Base-by-base conservation (phyloP, 2,797 vertebrate species). In the Mastacembelus armatus region DNA sequence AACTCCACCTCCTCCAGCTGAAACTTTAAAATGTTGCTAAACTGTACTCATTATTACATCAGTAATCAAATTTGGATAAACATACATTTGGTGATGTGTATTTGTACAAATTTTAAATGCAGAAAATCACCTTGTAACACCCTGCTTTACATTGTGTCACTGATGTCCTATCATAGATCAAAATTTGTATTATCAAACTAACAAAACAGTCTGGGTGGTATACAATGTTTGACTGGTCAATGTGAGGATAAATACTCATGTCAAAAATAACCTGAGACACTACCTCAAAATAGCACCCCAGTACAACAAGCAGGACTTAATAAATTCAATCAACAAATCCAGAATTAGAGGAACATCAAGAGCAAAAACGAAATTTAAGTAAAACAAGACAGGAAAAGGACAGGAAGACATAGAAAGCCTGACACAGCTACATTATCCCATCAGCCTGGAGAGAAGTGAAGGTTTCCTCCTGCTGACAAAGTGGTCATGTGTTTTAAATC, bases 401-500 rank as follows among this genome's bases (percentile, higher is more conserved):
- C n/a, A n/a, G n/a, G n/a, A 48, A 32, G 45, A 55, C 15, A 14
- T 21, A 16, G 10, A 21, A 27, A 52, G 18, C 8, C 10, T 36
- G 64, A 62, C 63, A 43, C 18, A 19, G 49, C 15, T 32, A 24
- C 21, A 48, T 72, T 56, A 66, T 60, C 72, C 55, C 24, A 12
- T 68, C 56, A 66, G 40, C 22, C 19, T 1, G 40, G 15, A 48
- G 43, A 29, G 24, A 60, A 67, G 69, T 80, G 71, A 87, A 82
- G 85, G 59, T 78, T 80, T 83, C 72, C 55, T 40, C 82, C 73
- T 86, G 85, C 50, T 21, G 43, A 56, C 65, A 26, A 58, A 59
- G 50, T 43, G 52, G 33, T 85, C 88, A 85, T 90, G 85, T 92
- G 88, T 90, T 84, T 78, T 71, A 77, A 84, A 88, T 88, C 86